Evolutionary conservation across 2,113 vertebrate genomes (phyloP).

Genomic region (Pelvicachromis taeniatus): DNA sequence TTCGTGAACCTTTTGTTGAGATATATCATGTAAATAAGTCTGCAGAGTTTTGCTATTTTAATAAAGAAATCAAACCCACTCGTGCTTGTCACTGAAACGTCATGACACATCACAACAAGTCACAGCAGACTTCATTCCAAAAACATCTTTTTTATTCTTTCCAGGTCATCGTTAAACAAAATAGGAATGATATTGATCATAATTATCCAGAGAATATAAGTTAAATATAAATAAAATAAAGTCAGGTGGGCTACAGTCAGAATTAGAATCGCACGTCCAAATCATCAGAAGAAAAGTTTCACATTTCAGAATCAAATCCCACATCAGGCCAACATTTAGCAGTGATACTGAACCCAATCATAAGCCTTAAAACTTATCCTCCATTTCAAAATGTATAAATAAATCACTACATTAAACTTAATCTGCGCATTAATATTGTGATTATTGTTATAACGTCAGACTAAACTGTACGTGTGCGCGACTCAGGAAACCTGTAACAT

Average conservation of each 20-base stretch:
- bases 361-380: background rate
- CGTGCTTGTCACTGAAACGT: background rate
- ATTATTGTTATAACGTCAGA: background rate
- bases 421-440: background rate
- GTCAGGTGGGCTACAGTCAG: background rate
- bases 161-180: constrained; percentile 31
- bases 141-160: constrained; percentile 31
- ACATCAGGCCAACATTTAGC: background rate
- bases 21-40: constrained; percentile 31
- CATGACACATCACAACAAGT: background rate
- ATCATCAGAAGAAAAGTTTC: background rate
- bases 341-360: background rate
- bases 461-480: background rate
- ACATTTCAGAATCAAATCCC: constrained; percentile 31
- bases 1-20: background rate
- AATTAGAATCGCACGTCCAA: background rate
- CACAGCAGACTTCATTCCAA: constrained; percentile 55
- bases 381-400: background rate
- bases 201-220: constrained; percentile 35
- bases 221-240: constrained; percentile 53
- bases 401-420: background rate
- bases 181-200: background rate
- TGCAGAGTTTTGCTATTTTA: constrained; percentile 51
- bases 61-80: constrained; percentile 44
- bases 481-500: constrained; percentile 34